Evolutionary conservation across 2,888 invertebrate species (phyloP), one percentile per base, ranked within the genome.

Genomic region (Morpho achilles): DNA sequence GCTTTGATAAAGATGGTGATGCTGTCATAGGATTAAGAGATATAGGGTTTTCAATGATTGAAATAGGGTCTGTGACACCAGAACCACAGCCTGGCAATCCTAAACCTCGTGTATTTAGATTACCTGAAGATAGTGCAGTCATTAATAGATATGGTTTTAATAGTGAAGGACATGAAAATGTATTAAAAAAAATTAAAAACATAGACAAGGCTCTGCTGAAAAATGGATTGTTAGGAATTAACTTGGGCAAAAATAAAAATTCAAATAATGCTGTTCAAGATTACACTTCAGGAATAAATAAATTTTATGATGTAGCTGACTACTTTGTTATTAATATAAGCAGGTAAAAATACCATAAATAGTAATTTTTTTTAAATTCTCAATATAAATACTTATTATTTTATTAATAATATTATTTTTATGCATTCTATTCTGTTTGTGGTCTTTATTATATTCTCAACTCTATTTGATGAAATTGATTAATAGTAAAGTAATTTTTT

Each of bases 1-100:
- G 99, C 7, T 99, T 99, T 87, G 99, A 99, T 82, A 99, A 99
- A 83, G 95, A 99, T 84, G 99, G 95, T 7, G 98, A 99, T 89
- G 98, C 97, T 23, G 91, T 98, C 2, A 82, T 93, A 70, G 96
- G 97, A 0, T 84, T 99, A 45, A 91, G 93, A 62, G 93, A 94
- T 72, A 87, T 97, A 59, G 99, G 99, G 0, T 99, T 99, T 85
- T 96, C 99, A 6, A 97, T 98, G 81, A 94, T 99, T 23, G 99
- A 99, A 92, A 94, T 99, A 69, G 99, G 99, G 60, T 97, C 98
- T 5, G 95, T 99, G 0, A 99, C 99, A 1, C 99, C 99, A 0
- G 78, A 94, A 70, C 96, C 99, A 0, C 99, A 99, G 80, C 90
- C 93, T 0, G 99, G 99, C 0, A 99, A 99, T 84, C 94, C 95